Evolutionary conservation across 2,113 vertebrate genomes (phyloP), one percentile per base, ranked within the genome.

Genomic region (Cottus gobio): DNA sequence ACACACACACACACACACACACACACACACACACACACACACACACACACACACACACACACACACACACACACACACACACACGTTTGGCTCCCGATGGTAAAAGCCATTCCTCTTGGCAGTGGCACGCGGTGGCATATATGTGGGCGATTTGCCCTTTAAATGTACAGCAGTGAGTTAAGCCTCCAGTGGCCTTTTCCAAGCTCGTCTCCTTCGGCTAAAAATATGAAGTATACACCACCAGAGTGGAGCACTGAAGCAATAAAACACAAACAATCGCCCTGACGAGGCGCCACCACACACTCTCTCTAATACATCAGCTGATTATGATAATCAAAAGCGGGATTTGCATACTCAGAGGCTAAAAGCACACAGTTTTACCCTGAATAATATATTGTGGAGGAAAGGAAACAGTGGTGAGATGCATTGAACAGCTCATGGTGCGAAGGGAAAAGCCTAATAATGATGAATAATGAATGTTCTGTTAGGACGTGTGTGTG

Each of bases 251-350:
- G 74, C 79, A 71, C 64, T 58, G 74, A 71, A 85, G 86, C 80
- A 89, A 86, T 87, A 84, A 85, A 89, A 91, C 83, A 85, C 80
- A 89, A 89, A 90, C 86, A 88, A 78, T 76, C 76, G 61, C 64
- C 77, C 37, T 60, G 52, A 89, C 69, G 13, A 84, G 75, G 63
- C 44, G 24, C 48, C 86, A 77, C 13, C 50, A 24, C 50, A 61
- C 28, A 28, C 66, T 26, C 8, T 8, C 56, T 77, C 68, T 86
- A 77, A 57, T 82, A 80, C 80, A 87, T 93, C 91, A 91, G 90
- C 89, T 94, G 91, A 91, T 92, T 91, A 94, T 91, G 86, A 88
- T 92, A 91, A 93, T 93, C 85, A 92, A 90, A 89, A 74, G 80
- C 64, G n/a, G 79, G 71, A 94, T 94, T 94, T 93, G 89, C 93